These are phyloP conservation scores for Steinernema hermaphroditum DNA, from an alignment of 2,888 invertebrate genomes.

Conservation along the genomic window DNA sequence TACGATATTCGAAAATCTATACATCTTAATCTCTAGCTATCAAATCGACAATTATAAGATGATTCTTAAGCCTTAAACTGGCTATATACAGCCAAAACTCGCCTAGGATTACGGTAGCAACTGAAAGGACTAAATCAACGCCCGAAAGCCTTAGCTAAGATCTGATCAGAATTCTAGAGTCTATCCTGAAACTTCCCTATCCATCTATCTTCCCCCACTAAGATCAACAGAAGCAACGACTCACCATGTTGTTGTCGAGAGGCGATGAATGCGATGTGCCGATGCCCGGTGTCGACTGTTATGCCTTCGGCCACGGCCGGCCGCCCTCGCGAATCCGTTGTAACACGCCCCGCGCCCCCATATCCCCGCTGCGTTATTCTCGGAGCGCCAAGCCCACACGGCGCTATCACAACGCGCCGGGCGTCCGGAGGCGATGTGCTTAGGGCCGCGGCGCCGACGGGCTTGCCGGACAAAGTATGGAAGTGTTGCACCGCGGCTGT, in stretches of 20 bases:
- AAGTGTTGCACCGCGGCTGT: conserved; percentile 20
- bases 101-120: no score
- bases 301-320: conserved; percentile 1
- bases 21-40: no score
- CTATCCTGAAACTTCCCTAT: no score
- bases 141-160: no score
- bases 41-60: no score
- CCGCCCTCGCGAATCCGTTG: neutral
- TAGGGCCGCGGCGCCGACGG: neutral
- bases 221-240: conserved; percentile 6
- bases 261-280: conserved; percentile 1
- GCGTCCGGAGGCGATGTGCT: neutral
- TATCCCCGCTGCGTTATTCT: conserved; percentile 20
- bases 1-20: no score
- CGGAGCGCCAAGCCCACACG: conserved; percentile 6
- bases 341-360: conserved; percentile 26
- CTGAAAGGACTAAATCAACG: no score
- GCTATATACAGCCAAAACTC: no score
- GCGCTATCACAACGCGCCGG: conserved; percentile 1
- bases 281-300: neutral
- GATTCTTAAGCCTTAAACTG: no score
- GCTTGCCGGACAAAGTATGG: neutral
- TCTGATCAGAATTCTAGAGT: no score
- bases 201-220: no score
- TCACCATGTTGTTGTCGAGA: conserved; percentile 28